Evolutionary conservation across 2,113 vertebrate genomes (phyloP).

Genomic region (Pheucticus melanocephalus): DNA sequence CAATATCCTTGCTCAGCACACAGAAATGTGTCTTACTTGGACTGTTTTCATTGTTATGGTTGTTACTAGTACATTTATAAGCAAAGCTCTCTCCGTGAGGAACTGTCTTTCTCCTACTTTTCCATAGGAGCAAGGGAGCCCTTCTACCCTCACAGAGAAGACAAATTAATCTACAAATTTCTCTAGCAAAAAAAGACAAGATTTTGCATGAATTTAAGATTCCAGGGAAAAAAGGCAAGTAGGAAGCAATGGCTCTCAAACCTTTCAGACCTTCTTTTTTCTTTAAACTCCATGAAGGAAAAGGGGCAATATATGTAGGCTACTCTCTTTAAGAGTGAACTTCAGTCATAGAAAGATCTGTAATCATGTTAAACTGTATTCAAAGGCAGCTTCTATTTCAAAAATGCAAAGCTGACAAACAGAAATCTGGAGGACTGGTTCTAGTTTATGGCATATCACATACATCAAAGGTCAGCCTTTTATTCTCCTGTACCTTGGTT

Average conservation of each 20-base stretch:
- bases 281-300: background rate
- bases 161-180: background rate
- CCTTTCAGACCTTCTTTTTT: background rate
- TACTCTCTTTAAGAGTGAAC: background rate
- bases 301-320: background rate
- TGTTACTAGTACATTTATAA: background rate
- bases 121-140: background rate
- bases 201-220: background rate
- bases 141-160: background rate
- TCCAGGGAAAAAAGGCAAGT: background rate
- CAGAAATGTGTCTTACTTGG: background rate
- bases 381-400: conserved; percentile 25
- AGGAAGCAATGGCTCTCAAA: background rate
- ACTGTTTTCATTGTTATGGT: background rate
- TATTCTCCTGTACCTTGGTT: background rate
- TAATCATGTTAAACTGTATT: background rate
- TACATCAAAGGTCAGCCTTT: conserved; percentile 39
- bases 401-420: background rate
- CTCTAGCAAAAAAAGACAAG: background rate
- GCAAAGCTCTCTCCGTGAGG: background rate
- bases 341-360: background rate
- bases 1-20: background rate
- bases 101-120: background rate
- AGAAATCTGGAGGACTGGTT: conserved; percentile 37
- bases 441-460: conserved; percentile 29